Evolutionary conservation across 2,797 vertebrate genomes (phyloP), one percentile per base, ranked within the genome.

Genomic region (Myotis myotis): DNA sequence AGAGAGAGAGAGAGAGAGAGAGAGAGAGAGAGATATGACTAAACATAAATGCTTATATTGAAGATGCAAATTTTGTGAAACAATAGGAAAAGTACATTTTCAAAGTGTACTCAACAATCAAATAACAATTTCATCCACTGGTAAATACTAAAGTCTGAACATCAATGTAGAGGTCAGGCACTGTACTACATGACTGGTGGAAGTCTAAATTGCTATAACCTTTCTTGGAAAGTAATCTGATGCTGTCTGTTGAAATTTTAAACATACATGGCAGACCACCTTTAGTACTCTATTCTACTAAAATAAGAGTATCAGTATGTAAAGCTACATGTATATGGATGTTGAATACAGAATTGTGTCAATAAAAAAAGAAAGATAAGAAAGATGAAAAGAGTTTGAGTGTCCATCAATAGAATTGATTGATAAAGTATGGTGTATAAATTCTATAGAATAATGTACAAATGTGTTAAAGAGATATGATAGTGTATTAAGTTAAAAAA

Each of bases 31-130:
- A 22, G 47, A 38, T 15, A 13, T 33, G 11, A 3, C 20, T 49
- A 15, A 89, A 55, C 41, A 79, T 17, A 71, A 82, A 72, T 74
- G 30, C 25, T 62, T 82, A 28, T n/a, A 19, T 0, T 49, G 41
- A 93, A 92, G 57, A 66, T 41, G 41, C 60, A 78, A 72, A 53
- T 75, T 85, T 91, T 57, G 30, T 76, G 36, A 87, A 82, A 81
- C 36, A 88, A 85, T 7, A 70, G 72, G 53, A 91, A 93, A 68
- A 53, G 23, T 47, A 47, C 9, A 78, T 82, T 53, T 76, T 72
- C 75, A 36, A 82, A 96, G 33, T 16, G 7, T 23, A 78, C 7
- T 57, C 38, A 72, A 92, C 22, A 92, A 76, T 30, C 60, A 47
- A 36, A 55, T 82, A 89, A 76, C 6, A 62, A 80, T 25, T 44